These are phyloP conservation scores for Prorops nasuta DNA, from an alignment of 1,140 invertebrate genomes.

Conservation along the genomic window DNA sequence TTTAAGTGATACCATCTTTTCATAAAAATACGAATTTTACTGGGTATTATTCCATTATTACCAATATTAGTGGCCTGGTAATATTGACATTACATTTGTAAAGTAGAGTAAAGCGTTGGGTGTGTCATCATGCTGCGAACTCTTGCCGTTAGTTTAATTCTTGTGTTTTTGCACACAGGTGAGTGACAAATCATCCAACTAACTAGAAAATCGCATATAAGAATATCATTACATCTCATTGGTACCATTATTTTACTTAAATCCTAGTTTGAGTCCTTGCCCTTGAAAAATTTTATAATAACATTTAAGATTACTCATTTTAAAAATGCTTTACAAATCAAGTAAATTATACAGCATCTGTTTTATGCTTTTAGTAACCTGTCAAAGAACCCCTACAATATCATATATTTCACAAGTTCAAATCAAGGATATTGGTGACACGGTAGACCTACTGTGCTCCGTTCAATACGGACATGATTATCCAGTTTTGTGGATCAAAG, in stretches of 20 bases:
- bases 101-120: slow-evolving; percentile 15
- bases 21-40: too few relatives aligned
- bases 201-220: too few relatives aligned
- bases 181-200: slow-evolving; percentile 11
- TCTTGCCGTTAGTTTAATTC: slow-evolving; percentile 14
- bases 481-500: slow-evolving; percentile 80
- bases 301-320: too few relatives aligned
- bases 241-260: too few relatives aligned
- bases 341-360: slow-evolving; percentile 5
- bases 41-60: neutral
- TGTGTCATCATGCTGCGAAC: slow-evolving; percentile 38
- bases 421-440: slow-evolving; percentile 87
- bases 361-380: slow-evolving; percentile 54
- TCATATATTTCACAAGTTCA: slow-evolving; percentile 89
- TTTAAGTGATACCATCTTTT: too few relatives aligned
- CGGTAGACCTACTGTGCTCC: slow-evolving; percentile 83
- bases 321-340: too few relatives aligned
- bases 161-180: slow-evolving; percentile 30
- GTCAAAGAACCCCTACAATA: slow-evolving; percentile 84
- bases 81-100: neutral
- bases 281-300: too few relatives aligned
- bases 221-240: too few relatives aligned
- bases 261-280: too few relatives aligned
- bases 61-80: neutral
- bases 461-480: slow-evolving; percentile 87